phyloP scores from a whole-genome alignment of 2,797 vertebrate species.

The Acomys russatus region DNA sequence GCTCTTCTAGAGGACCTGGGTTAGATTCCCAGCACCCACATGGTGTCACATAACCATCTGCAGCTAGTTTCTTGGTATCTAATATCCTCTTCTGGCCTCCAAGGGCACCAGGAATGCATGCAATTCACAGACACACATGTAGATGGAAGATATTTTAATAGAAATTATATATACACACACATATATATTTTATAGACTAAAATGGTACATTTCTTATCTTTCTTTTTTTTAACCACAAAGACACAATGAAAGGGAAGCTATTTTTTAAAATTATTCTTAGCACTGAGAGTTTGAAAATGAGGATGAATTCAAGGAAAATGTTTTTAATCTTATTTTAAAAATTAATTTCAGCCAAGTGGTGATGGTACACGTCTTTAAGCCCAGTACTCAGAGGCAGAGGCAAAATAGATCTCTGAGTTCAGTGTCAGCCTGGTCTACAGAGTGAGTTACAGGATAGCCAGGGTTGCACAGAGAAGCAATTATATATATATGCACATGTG shows the following conservation, averaged over 20 bases:
- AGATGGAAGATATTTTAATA: background rate
- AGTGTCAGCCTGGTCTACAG: background rate
- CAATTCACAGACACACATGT: background rate
- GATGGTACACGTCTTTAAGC: background rate
- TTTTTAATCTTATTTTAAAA: background rate
- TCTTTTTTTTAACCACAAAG: background rate
- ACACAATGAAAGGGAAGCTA: constrained; percentile 23
- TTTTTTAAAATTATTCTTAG: constrained; percentile 9
- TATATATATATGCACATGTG: background rate
- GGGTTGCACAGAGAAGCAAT: background rate
- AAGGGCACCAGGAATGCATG: too few relatives aligned
- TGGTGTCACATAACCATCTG: background rate
- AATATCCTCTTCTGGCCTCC: background rate
- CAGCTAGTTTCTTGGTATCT: background rate
- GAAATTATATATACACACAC: background rate
- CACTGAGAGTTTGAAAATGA: background rate
- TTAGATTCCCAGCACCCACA: background rate
- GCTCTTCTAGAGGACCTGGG: background rate
- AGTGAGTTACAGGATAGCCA: background rate
- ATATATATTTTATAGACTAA: background rate
- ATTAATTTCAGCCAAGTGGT: background rate
- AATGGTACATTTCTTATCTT: background rate
- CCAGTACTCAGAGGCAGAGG: background rate
- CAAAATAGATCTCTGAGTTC: background rate
- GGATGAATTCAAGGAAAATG: background rate